Evolutionary conservation across 2,888 invertebrate species (phyloP).

Genomic region (Pimpla rufipes): DNA sequence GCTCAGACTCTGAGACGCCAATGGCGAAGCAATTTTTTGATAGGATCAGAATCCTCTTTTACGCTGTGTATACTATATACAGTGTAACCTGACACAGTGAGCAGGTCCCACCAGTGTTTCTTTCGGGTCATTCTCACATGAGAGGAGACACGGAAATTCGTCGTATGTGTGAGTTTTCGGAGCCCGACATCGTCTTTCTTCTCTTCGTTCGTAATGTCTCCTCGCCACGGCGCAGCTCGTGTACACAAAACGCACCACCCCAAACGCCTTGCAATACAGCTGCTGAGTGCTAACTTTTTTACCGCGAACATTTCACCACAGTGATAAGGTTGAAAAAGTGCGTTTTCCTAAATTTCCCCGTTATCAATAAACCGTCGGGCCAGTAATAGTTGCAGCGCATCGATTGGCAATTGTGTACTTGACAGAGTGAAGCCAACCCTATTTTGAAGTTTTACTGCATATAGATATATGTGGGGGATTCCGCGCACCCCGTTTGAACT

Average conservation of each 20-base stretch:
- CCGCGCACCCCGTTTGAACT: too few relatives aligned
- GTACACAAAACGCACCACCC: slow-evolving; percentile 34
- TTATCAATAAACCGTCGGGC: background rate
- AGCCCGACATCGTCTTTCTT: slow-evolving; percentile 22
- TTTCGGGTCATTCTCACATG: slow-evolving; percentile 69
- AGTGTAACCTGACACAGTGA: slow-evolving; percentile 22
- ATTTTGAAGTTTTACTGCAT: slow-evolving; percentile 6
- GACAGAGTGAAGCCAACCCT: background rate
- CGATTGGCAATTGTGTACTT: background rate
- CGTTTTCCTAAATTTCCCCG: slow-evolving; percentile 31
- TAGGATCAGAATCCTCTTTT: slow-evolving; percentile 77
- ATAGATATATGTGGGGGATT: too few relatives aligned
- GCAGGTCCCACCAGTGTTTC: slow-evolving; percentile 72
- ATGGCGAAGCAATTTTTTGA: slow-evolving; percentile 81
- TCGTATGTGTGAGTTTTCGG: background rate
- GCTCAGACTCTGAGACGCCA: slow-evolving; percentile 73
- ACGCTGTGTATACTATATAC: slow-evolving; percentile 27
- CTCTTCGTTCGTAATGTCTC: slow-evolving; percentile 7
- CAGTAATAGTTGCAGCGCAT: background rate
- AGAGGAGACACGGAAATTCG: slow-evolving; percentile 68
- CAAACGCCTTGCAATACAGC: slow-evolving; percentile 51
- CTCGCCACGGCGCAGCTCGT: background rate
- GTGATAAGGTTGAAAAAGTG: background rate
- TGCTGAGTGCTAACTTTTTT: slow-evolving; percentile 28
- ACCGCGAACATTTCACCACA: slow-evolving; percentile 15